Evolutionary conservation across 2,113 vertebrate genomes (phyloP).

Genomic region (Scomber scombrus): DNA sequence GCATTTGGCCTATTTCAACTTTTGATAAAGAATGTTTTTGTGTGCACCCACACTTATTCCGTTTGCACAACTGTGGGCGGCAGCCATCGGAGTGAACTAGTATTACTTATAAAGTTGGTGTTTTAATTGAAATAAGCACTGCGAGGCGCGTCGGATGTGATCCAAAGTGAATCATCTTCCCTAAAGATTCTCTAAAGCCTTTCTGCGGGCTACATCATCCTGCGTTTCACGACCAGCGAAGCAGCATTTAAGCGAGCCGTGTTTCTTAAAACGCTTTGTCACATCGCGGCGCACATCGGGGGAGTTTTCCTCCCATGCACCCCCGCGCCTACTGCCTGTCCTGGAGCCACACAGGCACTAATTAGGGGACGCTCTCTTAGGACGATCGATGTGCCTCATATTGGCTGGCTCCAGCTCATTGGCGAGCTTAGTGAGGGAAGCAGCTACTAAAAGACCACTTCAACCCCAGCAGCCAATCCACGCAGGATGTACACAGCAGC

Average conservation of each 20-base stretch:
- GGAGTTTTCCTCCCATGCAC: conserved; percentile 8
- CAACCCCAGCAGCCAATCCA: conserved; percentile 48
- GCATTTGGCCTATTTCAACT: too few species aligned
- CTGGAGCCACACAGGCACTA: conserved; percentile 72
- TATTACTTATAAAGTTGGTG: conserved; percentile 42
- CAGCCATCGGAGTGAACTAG: conserved; percentile 3
- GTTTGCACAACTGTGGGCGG: not conserved
- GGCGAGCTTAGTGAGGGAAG: conserved; percentile 74
- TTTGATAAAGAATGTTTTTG: too few species aligned
- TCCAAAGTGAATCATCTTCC: conserved; percentile 37
- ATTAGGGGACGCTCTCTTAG: conserved; percentile 78
- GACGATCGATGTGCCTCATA: conserved; percentile 78
- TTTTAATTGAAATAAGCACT: conserved; percentile 67
- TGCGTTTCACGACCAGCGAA: not conserved
- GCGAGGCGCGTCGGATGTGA: conserved; percentile 43
- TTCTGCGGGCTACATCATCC: conserved; percentile 10
- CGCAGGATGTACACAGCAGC: conserved; percentile 9
- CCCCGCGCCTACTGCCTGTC: conserved; percentile 47
- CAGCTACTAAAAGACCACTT: conserved; percentile 62
- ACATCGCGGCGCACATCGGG: not conserved
- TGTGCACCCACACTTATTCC: not conserved
- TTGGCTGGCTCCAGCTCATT: conserved; percentile 78
- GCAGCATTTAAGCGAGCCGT: conserved; percentile 1
- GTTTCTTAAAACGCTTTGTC: not conserved
- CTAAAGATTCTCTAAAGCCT: conserved; percentile 14